Evolutionary conservation across 2,888 invertebrate species (phyloP).

Genomic region (Drosophila testacea): DNA sequence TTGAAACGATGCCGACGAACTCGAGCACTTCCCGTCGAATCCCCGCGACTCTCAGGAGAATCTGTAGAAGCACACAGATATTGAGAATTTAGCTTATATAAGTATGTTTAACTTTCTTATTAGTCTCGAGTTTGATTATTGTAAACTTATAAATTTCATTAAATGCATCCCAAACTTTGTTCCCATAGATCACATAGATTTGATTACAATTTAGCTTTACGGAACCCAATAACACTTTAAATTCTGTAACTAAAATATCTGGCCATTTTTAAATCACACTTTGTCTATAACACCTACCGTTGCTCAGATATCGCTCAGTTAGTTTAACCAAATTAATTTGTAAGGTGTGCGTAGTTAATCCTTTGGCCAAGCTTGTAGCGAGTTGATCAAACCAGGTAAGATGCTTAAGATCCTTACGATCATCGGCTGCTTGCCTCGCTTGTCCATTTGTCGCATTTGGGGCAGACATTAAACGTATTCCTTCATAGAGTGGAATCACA

Average conservation of each 20-base stretch:
- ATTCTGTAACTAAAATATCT: no score
- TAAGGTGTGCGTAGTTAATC: slow-evolving; percentile 88
- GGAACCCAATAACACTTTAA: no score
- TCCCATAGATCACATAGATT: no score
- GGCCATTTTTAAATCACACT: no score
- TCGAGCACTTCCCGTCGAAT: slow-evolving; percentile 77
- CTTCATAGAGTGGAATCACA: slow-evolving; percentile 88
- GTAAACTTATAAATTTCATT: no score
- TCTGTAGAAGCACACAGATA: slow-evolving; percentile 22
- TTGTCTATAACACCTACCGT: slow-evolving; percentile 26
- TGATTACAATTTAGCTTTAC: no score
- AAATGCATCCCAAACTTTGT: no score
- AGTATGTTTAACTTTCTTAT: no score
- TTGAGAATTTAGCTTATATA: no score
- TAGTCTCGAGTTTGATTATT: no score
- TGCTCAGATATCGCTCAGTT: slow-evolving; percentile 66
- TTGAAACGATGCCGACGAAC: slow-evolving; percentile 88
- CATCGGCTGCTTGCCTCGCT: slow-evolving; percentile 14
- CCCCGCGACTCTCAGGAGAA: slow-evolving; percentile 6
- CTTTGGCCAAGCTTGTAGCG: slow-evolving; percentile 87
- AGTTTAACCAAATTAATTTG: slow-evolving; percentile 87
- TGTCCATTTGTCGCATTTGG: slow-evolving; percentile 29
- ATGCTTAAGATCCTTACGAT: slow-evolving; percentile 71
- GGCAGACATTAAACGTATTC: slow-evolving; percentile 86
- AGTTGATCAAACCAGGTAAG: slow-evolving; percentile 87